Evolutionary conservation across 2,797 vertebrate genomes (phyloP).

Genomic region (Pangasius mekongensis): DNA sequence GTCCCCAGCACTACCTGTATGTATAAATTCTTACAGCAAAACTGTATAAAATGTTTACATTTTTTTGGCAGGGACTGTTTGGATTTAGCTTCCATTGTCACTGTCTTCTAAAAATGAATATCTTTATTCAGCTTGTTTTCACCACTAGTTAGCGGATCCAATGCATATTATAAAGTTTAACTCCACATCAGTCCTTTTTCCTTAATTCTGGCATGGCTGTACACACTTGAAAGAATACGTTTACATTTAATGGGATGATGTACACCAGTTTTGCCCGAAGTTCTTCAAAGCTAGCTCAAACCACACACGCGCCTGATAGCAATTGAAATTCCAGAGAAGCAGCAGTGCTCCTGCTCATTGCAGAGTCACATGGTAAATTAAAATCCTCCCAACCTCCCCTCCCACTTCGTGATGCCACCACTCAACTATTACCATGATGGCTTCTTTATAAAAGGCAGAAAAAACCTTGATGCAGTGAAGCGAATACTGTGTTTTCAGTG

Average conservation of each 20-base stretch:
- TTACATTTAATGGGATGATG: slow-evolving; percentile 54
- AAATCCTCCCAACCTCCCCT: slow-evolving; percentile 32
- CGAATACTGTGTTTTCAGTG: slow-evolving; percentile 71
- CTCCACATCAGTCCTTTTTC: slow-evolving; percentile 32
- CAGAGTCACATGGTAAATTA: slow-evolving; percentile 51
- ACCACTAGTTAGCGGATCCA: slow-evolving; percentile 64
- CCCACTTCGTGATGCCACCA: slow-evolving; percentile 41
- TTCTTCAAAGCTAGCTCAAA: slow-evolving; percentile 51
- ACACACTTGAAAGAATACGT: slow-evolving; percentile 51
- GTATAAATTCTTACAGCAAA: background rate
- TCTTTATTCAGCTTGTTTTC: slow-evolving; percentile 33
- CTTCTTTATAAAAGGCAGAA: slow-evolving; percentile 55
- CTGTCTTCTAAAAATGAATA: background rate
- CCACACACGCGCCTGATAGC: slow-evolving; percentile 60
- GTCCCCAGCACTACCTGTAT: background rate
- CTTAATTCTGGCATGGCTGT: slow-evolving; percentile 42
- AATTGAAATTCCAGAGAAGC: slow-evolving; percentile 63
- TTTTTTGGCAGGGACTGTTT: slow-evolving; percentile 11
- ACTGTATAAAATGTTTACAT: slow-evolving; percentile 49
- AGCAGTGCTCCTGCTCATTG: slow-evolving; percentile 51
- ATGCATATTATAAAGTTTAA: slow-evolving; percentile 51
- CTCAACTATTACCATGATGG: slow-evolving; percentile 55
- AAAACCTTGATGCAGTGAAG: slow-evolving; percentile 68
- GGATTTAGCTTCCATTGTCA: background rate
- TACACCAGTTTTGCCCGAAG: slow-evolving; percentile 55